Conservation (phyloP, 2,888 invertebrate genomes). For the Chydorus sphaericus region DNA sequence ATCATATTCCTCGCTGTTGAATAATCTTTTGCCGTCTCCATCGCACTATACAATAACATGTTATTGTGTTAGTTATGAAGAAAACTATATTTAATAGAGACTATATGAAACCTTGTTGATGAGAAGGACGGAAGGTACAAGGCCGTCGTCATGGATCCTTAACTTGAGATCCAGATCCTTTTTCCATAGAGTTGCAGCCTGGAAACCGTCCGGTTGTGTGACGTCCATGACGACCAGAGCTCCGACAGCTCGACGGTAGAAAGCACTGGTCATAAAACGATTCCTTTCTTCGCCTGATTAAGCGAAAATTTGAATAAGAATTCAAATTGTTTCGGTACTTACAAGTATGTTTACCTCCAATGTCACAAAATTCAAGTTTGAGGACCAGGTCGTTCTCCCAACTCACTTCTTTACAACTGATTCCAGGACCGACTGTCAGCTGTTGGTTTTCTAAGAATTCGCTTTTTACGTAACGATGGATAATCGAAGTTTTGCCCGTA, state of each 20-base stretch:
- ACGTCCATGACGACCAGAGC: not conserved
- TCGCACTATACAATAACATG: not conserved
- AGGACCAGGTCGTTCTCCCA: not conserved
- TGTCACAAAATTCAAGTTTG: not conserved
- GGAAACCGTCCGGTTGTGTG: not conserved
- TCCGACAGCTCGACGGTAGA: not conserved
- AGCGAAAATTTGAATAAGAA: not conserved
- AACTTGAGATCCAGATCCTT: not conserved
- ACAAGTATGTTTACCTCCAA: too few species aligned
- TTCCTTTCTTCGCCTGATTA: not conserved
- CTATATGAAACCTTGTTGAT: not conserved
- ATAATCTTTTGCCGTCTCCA: not conserved
- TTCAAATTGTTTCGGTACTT: not conserved
- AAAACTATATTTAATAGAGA: not conserved
- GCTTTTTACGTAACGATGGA: not conserved
- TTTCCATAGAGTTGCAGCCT: not conserved
- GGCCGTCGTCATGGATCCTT: not conserved
- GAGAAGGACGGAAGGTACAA: not conserved
- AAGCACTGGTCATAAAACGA: conserved; percentile 2
- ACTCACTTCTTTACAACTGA: not conserved
- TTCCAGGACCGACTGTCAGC: not conserved
- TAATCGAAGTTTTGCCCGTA: not conserved
- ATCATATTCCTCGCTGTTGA: not conserved
- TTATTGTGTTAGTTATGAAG: not conserved
- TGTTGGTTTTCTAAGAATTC: not conserved